Percentiles rank a stretch among this genome's conserved stretches.
Evolutionary conservation across 2,797 vertebrate genomes (phyloP).

Genomic region (Alosa sapidissima): DNA sequence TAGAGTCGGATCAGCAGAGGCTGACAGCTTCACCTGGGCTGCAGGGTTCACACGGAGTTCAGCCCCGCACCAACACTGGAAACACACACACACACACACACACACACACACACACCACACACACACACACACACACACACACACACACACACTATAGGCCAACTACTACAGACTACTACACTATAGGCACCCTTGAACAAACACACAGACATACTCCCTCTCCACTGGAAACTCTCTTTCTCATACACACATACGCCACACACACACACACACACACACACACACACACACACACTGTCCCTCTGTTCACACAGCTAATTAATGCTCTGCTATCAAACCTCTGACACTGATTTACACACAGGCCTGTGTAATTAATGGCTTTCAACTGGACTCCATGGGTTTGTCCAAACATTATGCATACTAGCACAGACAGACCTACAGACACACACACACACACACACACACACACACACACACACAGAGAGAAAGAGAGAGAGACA

Average conservation of each 20-base stretch:
- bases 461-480: no score
- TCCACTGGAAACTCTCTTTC: no score
- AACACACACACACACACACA: no score
- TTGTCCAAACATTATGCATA: neutral
- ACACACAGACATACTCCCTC: no score
- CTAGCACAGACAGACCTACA: neutral
- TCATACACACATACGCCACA: no score
- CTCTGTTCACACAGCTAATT: neutral
- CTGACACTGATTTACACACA: neutral
- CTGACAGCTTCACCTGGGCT: conserved; percentile 2
- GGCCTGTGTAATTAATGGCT: neutral
- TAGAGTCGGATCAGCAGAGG: neutral
- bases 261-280: neutral
- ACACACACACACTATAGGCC: no score
- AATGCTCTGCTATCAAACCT: neutral
- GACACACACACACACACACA: neutral
- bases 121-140: no score
- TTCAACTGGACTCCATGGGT: neutral
- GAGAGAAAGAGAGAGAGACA: no score
- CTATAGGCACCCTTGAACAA: no score
- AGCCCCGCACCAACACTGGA: neutral
- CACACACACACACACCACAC: no score
- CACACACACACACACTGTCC: neutral
- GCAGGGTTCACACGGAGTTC: neutral
- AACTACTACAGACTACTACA: no score